Evolutionary conservation across 2,888 invertebrate species (phyloP), one percentile per base, ranked within the genome.

Genomic region (Anodontia alba): DNA sequence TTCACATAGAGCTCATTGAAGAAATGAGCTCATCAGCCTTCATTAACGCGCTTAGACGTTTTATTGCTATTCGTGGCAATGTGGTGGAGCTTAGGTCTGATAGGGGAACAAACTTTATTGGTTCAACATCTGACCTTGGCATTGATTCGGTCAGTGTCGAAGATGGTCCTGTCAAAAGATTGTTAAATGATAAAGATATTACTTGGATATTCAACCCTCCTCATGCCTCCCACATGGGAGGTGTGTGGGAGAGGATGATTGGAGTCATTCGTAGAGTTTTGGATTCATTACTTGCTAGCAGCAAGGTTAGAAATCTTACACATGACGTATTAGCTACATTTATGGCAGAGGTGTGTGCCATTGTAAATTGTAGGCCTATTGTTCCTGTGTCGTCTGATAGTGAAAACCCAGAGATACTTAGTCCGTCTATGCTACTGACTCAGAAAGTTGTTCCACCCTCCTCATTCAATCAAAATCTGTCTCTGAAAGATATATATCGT

Each of bases 141-240:
- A 73, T 78, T 15, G 54, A 86, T 33, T 46, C 73, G 0, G 71
- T 86, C 10, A 84, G 81, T 76, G 83, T 84, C 10, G 86, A 86
- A 43, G 76, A 86, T 36, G 67, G 36, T 1, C 54, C 42, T 20
- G 29, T 73, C 1, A 70, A 81, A 17, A 76, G 20, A 76, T 69
- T 49, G 36, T 86, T n/a, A 1, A 23, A 67, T 29, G n/a, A 76
- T 7, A 67, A 42, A 20, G 82, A 73, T 29, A 57, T 66, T 68
- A 33, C 54, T 23, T 86, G 82, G 86, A 23, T 83, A 7, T 86
- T 86, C 54, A 86, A 86, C 68, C 84, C 81, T 7, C 84, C 81
- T 10, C 78, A 83, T 62, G 72, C 81, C 36, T 86, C 86, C n/a
- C 83, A 83, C 31, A 76, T 86, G 70, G 82, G 84, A 31, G 81